These are phyloP conservation scores for Verasper variegatus DNA, from an alignment of 2,113 vertebrate species.

Conservation along the genomic window DNA sequence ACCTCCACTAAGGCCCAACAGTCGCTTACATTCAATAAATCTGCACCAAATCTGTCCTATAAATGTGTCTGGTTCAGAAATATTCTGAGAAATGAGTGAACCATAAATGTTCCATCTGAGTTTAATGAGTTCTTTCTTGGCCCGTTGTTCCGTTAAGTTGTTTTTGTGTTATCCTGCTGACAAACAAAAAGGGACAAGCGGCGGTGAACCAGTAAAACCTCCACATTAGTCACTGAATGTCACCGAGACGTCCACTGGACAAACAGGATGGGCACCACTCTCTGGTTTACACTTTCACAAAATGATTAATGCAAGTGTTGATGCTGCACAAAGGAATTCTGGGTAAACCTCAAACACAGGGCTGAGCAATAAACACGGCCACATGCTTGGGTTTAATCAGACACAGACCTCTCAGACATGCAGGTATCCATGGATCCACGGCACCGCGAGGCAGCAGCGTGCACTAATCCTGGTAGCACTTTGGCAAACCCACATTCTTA, in stretches of 20 bases:
- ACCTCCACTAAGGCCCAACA: too few species aligned
- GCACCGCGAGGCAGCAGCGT: not conserved
- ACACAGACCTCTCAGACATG: constrained; percentile 6
- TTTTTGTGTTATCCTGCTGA: too few species aligned
- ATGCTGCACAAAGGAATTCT: not conserved
- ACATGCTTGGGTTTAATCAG: constrained; percentile 32
- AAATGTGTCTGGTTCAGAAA: too few species aligned
- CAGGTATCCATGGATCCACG: not conserved
- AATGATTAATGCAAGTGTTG: constrained; percentile 7
- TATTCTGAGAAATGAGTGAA: too few species aligned
- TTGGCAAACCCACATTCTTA: constrained; percentile 37
- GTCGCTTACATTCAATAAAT: too few species aligned
- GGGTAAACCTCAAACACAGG: constrained; percentile 7
- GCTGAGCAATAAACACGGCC: constrained; percentile 19
- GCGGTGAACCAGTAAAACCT: not conserved
- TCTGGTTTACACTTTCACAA: not conserved
- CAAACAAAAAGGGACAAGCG: not conserved
- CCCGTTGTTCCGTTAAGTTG: too few species aligned
- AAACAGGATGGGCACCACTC: not conserved
- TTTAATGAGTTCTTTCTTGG: too few species aligned
- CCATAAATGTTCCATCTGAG: too few species aligned
- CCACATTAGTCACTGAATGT: too few species aligned
- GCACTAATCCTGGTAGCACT: not conserved
- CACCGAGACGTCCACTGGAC: too few species aligned
- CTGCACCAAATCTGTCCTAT: too few species aligned